These are phyloP conservation scores for Spilarctia lutea DNA, from an alignment of 2,888 invertebrate species.

Conservation along the genomic window DNA sequence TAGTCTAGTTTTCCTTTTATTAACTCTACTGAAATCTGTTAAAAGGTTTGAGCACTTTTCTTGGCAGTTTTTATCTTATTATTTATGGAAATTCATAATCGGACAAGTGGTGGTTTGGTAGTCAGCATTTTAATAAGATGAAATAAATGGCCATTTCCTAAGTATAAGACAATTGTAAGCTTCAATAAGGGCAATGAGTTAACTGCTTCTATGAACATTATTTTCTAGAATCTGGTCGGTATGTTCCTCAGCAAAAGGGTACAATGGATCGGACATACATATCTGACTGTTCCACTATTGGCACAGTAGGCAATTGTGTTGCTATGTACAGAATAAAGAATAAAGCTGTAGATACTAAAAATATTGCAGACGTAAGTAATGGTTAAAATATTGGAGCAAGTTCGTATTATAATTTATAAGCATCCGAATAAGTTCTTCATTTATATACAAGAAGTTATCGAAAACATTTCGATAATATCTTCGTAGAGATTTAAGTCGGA, in stretches of 20 bases:
- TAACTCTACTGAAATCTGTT: too few species aligned
- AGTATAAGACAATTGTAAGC: too few species aligned
- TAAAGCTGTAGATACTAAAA: conserved; percentile 87
- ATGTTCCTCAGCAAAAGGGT: conserved; percentile 77
- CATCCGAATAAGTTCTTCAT: not conserved
- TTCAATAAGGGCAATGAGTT: too few species aligned
- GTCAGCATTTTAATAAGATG: too few species aligned
- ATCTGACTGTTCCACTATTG: conserved; percentile 86
- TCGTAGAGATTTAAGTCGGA: too few species aligned
- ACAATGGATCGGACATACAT: conserved; percentile 87
- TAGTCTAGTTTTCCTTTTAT: too few species aligned
- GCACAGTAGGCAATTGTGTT: conserved; percentile 88
- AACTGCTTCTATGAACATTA: too few species aligned
- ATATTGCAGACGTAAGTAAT: conserved; percentile 88
- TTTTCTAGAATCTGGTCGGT: conserved; percentile 88
- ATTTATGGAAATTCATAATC: too few species aligned
- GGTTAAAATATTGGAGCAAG: not conserved
- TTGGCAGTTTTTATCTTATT: too few species aligned
- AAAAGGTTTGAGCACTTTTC: too few species aligned
- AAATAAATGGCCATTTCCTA: too few species aligned
- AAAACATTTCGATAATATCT: not conserved
- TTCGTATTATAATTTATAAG: not conserved
- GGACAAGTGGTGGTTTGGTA: too few species aligned
- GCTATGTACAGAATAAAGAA: conserved; percentile 89
- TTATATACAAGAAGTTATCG: not conserved